phyloP scores from a whole-genome alignment of 1,140 invertebrate genomes.

The Adelges cooleyi region DNA sequence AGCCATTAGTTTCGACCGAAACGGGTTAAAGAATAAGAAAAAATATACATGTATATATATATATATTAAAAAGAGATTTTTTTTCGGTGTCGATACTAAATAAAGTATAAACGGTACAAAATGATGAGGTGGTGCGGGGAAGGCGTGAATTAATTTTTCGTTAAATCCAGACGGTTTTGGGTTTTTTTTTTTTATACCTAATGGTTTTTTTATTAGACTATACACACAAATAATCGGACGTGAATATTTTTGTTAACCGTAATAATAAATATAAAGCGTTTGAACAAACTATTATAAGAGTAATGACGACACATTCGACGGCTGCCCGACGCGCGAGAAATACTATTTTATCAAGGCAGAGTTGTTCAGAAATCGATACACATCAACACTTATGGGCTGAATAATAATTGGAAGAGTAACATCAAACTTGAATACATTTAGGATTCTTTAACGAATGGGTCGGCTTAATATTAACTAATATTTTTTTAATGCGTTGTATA shows the following conservation, averaged over 20 bases:
- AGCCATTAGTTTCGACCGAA: slow-evolving; percentile 16
- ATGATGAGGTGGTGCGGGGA: neutral
- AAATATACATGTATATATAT: too few species aligned
- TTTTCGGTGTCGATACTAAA: neutral
- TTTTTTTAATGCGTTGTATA: too few species aligned
- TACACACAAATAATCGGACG: neutral
- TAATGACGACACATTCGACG: too few species aligned
- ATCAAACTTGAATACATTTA: too few species aligned
- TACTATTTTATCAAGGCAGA: too few species aligned
- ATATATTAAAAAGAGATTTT: neutral
- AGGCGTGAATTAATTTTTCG: slow-evolving; percentile 22
- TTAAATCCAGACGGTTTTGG: slow-evolving; percentile 13
- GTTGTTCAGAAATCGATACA: too few species aligned
- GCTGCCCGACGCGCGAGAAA: too few species aligned
- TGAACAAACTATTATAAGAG: too few species aligned
- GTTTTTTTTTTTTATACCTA: slow-evolving; percentile 17
- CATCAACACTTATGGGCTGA: too few species aligned
- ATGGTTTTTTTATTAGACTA: slow-evolving; percentile 19
- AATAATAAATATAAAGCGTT: slow-evolving; percentile 1
- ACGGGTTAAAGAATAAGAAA: slow-evolving; percentile 3
- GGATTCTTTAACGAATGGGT: too few species aligned
- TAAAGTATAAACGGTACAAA: neutral
- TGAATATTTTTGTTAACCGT: slow-evolving; percentile 15
- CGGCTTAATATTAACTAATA: too few species aligned
- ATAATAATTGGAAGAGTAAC: too few species aligned